A percentile compares a stretch with the other conserved stretches of the same genome.
These are phyloP conservation scores for Paedocypris micromegethes DNA, from an alignment of 2,797 vertebrate genomes.

Conservation along the genomic window DNA sequence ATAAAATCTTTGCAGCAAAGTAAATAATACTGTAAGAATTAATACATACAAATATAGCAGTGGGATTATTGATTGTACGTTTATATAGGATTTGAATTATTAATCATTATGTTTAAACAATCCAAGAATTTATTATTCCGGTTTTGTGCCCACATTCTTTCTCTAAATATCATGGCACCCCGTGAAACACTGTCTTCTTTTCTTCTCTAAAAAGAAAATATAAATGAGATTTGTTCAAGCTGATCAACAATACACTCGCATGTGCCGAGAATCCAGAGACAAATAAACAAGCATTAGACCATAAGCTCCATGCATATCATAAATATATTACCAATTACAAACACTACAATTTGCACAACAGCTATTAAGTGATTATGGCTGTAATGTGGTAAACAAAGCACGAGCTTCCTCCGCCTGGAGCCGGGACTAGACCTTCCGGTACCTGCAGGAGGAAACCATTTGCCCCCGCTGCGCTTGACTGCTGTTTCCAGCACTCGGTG, in stretches of 20 bases:
- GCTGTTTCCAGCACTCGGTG: neutral
- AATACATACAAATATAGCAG: no score
- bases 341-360: slow-evolving; percentile 29
- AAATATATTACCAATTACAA: slow-evolving; percentile 40
- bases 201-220: neutral
- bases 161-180: neutral
- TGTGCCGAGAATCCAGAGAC: neutral
- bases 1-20: no score
- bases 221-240: neutral
- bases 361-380: slow-evolving; percentile 39
- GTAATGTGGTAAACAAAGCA: slow-evolving; percentile 28
- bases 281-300: slow-evolving; percentile 3
- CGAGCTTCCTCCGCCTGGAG: neutral
- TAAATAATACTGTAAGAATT: no score
- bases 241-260: neutral
- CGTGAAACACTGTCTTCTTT: neutral
- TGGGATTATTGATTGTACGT: no score
- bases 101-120: no score
- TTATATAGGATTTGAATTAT: no score
- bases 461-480: slow-evolving; percentile 1
- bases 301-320: slow-evolving; percentile 26
- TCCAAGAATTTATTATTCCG: no score
- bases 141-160: no score
- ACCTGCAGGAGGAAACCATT: slow-evolving; percentile 17
- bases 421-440: neutral